Percentiles rank a stretch among this genome's conserved stretches.
Evolutionary conservation across 2,888 invertebrate species (phyloP).

Genomic region (Endotricha flammealis): DNA sequence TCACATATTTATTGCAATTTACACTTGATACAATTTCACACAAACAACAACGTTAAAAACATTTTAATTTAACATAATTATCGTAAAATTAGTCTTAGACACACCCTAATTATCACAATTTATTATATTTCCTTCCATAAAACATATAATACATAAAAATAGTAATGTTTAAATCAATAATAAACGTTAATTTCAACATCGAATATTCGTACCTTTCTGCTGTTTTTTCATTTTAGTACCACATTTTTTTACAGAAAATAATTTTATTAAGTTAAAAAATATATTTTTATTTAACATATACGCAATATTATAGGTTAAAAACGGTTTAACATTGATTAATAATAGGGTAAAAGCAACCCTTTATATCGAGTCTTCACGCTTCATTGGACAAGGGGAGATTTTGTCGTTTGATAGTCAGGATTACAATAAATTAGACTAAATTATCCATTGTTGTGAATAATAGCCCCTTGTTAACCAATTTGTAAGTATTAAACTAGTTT

Average conservation of each 20-base stretch:
- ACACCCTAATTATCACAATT: no score
- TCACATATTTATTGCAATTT: background rate
- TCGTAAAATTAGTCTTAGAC: no score
- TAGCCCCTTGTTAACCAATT: slow-evolving; percentile 8
- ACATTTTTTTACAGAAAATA: background rate
- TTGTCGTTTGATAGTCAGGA: background rate
- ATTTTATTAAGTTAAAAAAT: background rate
- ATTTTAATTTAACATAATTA: no score
- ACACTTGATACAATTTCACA: no score
- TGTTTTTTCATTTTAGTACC: no score
- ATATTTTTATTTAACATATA: background rate
- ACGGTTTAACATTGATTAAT: background rate
- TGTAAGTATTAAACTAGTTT: slow-evolving; percentile 6
- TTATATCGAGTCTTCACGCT: slow-evolving; percentile 16
- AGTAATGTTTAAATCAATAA: no score
- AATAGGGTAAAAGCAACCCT: slow-evolving; percentile 8
- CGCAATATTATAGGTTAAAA: background rate
- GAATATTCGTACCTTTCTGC: no score
- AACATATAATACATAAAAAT: no score
- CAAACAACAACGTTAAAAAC: no score
- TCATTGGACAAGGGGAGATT: slow-evolving; percentile 11
- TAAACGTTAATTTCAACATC: no score
- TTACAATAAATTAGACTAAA: slow-evolving; percentile 3
- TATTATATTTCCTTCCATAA: no score
- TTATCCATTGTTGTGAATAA: slow-evolving; percentile 5